Percentiles rank a stretch among this genome's conserved stretches.
These are phyloP conservation scores for Pogonocherus hispidulus DNA, from an alignment of 2,888 invertebrate genomes.

Conservation along the genomic window DNA sequence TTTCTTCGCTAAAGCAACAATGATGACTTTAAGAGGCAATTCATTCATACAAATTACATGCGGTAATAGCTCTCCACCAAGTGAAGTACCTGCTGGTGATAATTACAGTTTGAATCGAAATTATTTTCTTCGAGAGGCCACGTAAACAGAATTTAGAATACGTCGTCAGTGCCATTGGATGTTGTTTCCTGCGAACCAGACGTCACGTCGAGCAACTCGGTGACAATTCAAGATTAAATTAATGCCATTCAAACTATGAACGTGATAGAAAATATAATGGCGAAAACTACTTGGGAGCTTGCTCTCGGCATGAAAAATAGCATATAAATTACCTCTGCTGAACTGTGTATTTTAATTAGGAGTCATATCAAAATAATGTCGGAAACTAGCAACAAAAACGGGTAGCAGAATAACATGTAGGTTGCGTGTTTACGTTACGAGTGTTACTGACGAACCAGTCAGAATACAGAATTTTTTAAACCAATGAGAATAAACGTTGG, in stretches of 20 bases:
- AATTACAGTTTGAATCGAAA: constrained; percentile 17
- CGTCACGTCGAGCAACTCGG: constrained; percentile 50
- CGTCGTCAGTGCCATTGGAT: constrained; percentile 19
- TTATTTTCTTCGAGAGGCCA: constrained; percentile 13
- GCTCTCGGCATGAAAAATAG: background rate
- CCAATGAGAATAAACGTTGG: too few species aligned
- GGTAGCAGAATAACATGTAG: too few species aligned
- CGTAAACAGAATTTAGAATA: constrained; percentile 30
- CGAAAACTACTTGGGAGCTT: constrained; percentile 15
- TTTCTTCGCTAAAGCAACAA: too few species aligned
- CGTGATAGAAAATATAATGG: constrained; percentile 45
- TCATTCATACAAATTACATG: too few species aligned
- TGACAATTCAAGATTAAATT: constrained; percentile 53
- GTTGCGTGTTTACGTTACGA: too few species aligned
- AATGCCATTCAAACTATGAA: constrained; percentile 42
- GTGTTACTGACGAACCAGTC: too few species aligned
- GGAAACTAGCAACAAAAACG: too few species aligned
- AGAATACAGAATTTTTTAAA: too few species aligned
- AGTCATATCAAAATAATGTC: too few species aligned
- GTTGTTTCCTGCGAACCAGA: constrained; percentile 56
- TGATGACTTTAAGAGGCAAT: too few species aligned
- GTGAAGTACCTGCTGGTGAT: background rate
- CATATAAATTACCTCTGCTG: background rate
- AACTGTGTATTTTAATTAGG: background rate
- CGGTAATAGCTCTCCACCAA: background rate